Evolutionary conservation across 2,888 invertebrate species (phyloP).

Genomic region (Agrotis exclamationis): DNA sequence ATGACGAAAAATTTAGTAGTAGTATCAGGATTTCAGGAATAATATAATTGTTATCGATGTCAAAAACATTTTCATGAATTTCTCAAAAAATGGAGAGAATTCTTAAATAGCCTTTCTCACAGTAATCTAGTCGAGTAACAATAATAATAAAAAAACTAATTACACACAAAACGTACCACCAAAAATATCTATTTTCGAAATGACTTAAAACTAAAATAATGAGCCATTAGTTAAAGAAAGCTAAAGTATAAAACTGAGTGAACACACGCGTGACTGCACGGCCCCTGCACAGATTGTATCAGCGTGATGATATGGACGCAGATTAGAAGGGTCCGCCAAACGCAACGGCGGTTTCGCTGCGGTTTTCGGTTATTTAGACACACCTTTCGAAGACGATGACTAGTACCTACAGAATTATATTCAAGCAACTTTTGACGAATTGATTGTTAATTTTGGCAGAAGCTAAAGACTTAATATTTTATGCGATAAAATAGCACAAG

Average conservation of each 20-base stretch:
- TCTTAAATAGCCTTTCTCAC: no score
- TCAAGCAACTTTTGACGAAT: background rate
- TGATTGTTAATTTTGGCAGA: background rate
- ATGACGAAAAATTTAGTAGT: background rate
- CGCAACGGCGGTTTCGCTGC: conserved; percentile 42
- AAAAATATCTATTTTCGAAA: conserved; percentile 38
- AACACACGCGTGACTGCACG: conserved; percentile 78
- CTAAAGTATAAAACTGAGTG: conserved; percentile 69
- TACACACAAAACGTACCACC: background rate
- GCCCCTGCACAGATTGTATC: conserved; percentile 77
- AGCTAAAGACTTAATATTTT: no score
- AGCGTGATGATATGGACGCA: conserved; percentile 61
- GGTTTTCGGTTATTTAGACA: conserved; percentile 42
- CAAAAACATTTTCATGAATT: no score
- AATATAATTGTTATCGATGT: no score
- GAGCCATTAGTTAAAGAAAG: conserved; percentile 72
- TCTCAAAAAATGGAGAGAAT: no score
- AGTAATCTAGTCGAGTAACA: background rate
- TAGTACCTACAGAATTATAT: background rate
- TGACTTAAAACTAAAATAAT: conserved; percentile 60
- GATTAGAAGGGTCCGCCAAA: conserved; percentile 58
- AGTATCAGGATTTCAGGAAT: background rate
- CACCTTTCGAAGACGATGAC: conserved; percentile 25
- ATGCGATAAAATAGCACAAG: background rate
- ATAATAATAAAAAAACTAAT: background rate